phyloP scores from a whole-genome alignment of 2,113 vertebrate genomes.

The Actenoides hombroni region DNA sequence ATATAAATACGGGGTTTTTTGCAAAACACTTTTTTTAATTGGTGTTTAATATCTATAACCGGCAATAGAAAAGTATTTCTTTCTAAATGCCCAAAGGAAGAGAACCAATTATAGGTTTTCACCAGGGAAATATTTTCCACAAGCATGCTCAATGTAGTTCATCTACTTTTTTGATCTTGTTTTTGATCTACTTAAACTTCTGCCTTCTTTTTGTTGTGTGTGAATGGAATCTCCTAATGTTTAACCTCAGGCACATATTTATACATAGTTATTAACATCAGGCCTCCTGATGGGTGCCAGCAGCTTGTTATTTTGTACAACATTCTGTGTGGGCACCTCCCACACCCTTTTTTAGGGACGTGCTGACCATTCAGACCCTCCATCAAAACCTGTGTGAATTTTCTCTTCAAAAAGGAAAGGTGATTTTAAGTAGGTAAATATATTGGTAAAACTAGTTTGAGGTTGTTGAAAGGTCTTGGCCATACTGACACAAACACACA shows the following conservation, averaged over 20 bases:
- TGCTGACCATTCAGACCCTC: not conserved
- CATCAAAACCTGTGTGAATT: not conserved
- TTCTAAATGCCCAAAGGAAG: not conserved
- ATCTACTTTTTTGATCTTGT: not conserved
- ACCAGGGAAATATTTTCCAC: not conserved
- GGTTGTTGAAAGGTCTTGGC: not conserved
- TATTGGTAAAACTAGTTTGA: not conserved
- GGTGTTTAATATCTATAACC: not conserved
- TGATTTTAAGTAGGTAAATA: conserved; percentile 5
- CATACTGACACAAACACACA: not conserved
- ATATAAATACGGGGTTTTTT: not conserved
- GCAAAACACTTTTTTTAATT: not conserved
- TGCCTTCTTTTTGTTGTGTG: not conserved
- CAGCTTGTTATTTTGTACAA: not conserved
- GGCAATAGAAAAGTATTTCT: not conserved
- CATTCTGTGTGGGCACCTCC: not conserved
- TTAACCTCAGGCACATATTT: not conserved
- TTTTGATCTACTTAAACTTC: not conserved
- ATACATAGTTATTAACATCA: not conserved
- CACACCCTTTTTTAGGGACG: not conserved
- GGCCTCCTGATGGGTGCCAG: not conserved
- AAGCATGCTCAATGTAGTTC: not conserved
- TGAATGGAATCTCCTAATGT: not conserved
- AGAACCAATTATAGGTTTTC: not conserved
- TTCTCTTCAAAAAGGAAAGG: not conserved